These are phyloP conservation scores for Ephialtes manifestator DNA, from an alignment of 2,888 invertebrate genomes.

Conservation along the genomic window DNA sequence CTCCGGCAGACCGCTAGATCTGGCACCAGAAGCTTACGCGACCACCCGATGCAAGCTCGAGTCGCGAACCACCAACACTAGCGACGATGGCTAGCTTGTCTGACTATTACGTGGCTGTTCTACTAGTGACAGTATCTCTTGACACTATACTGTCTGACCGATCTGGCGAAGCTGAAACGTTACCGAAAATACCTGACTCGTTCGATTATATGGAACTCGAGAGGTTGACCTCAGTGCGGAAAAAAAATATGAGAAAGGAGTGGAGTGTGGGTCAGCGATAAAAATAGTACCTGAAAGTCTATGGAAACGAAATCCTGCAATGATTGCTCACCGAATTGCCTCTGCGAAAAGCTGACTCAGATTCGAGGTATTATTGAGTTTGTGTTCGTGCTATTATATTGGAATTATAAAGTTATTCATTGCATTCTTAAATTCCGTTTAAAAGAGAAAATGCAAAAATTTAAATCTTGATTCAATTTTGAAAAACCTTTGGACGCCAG, in stretches of 20 bases:
- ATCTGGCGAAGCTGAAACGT: slow-evolving; percentile 15
- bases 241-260: not conserved
- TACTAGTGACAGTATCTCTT: slow-evolving; percentile 5
- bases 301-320: not conserved
- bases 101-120: slow-evolving; percentile 13
- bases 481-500: too few relatives aligned
- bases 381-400: not conserved
- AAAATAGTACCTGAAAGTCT: not conserved
- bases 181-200: slow-evolving; percentile 24
- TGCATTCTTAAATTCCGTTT: too few relatives aligned
- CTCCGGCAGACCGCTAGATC: slow-evolving; percentile 74
- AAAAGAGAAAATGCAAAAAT: too few relatives aligned
- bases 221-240: not conserved
- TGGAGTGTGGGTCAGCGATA: slow-evolving; percentile 9
- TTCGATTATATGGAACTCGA: slow-evolving; percentile 21
- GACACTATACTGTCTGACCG: slow-evolving; percentile 20
- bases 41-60: slow-evolving; percentile 51
- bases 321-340: slow-evolving; percentile 6
- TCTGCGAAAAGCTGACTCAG: slow-evolving; percentile 9
- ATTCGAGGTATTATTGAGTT: not conserved
- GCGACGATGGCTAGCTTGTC: slow-evolving; percentile 21
- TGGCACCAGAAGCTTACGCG: slow-evolving; percentile 71
- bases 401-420: not conserved
- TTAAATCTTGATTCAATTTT: too few relatives aligned
- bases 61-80: slow-evolving; percentile 27